Evolutionary conservation across 2,113 vertebrate genomes (phyloP), one percentile per base, ranked within the genome.

Genomic region (Anser cygnoides): DNA sequence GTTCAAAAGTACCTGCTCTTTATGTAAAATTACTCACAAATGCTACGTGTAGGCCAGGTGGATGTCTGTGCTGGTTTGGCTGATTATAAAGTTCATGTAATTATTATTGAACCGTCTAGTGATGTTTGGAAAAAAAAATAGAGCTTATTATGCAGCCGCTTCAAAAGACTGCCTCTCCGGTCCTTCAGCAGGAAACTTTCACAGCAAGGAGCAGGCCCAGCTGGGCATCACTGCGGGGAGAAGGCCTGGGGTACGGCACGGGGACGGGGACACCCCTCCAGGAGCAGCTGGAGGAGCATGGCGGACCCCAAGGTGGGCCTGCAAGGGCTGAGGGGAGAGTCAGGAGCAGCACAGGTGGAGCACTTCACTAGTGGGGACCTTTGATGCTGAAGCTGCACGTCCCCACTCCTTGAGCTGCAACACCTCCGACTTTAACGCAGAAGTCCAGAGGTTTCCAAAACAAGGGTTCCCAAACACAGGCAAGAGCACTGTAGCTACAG

Each of bases 271-370:
- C 11, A 61, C 15, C 0, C 0, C 15, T 23, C 9, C 46, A 23
- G 41, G 35, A 33, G 54, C 25, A 87, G 55, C 73, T 74, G 39
- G 17, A n/a, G 16, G 35, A 71, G 23, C 26, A 13, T 11, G 49
- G 78, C 10, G 26, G 37, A 44, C 43, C 22, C 13, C 63, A 41
- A 13, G 29, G 18, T 20, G 46, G 55, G 41, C 55, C 77, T 52
- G 43, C 8, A 29, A 79, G 74, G 29, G 29, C 58, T 66, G 85
- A n/a, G 49, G 49, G 11, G 29, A 2, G 9, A 71, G 0, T 2
- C 1, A 0, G 1, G 35, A 22, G 43, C n/a, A 55, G 25, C 0
- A 0, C 17, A 0, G 0, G 33, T 5, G 15, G 54, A 28, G 11
- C 0, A 0, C 22, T 63, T 72, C 39, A 21, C 5, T 2, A 58